Evolutionary conservation across 2,113 vertebrate species (phyloP).

Genomic region (Brachionichthys hirsutus): DNA sequence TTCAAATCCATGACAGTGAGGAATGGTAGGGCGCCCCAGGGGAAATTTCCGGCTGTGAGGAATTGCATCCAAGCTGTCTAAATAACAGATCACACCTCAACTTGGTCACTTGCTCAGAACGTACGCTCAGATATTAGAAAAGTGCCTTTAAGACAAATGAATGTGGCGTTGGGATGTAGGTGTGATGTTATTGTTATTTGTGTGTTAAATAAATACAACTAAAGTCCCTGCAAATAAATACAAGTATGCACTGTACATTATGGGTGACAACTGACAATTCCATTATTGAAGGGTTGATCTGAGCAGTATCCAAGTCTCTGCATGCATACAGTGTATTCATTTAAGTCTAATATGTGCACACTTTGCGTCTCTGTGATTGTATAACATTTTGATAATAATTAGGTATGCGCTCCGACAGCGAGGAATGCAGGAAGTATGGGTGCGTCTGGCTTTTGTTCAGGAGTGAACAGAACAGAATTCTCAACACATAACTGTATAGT

Average conservation of each 20-base stretch:
- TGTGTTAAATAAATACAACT: background rate
- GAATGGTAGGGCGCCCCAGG: slow-evolving; percentile 80
- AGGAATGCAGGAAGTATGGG: background rate
- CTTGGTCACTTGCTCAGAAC: slow-evolving; percentile 79
- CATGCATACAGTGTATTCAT: background rate
- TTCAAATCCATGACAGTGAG: slow-evolving; percentile 85
- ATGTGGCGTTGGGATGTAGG: slow-evolving; percentile 3
- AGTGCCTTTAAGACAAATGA: slow-evolving; percentile 67
- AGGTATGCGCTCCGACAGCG: background rate
- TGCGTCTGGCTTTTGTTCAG: slow-evolving; percentile 4
- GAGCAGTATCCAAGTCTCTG: slow-evolving; percentile 1
- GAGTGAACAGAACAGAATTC: background rate
- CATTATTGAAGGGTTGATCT: background rate
- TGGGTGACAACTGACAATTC: too few species aligned
- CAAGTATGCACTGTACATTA: background rate
- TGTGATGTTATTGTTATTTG: slow-evolving; percentile 12
- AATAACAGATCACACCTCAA: slow-evolving; percentile 87
- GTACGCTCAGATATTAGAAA: slow-evolving; percentile 63
- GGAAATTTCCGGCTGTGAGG: slow-evolving; percentile 82
- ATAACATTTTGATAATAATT: background rate
- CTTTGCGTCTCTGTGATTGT: background rate
- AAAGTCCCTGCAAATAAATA: slow-evolving; percentile 5
- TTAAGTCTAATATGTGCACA: background rate
- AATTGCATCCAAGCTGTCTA: slow-evolving; percentile 82
- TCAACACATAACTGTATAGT: background rate